Evolutionary conservation across 2,888 invertebrate species (phyloP).

Genomic region (Drosophila mayaguana): DNA sequence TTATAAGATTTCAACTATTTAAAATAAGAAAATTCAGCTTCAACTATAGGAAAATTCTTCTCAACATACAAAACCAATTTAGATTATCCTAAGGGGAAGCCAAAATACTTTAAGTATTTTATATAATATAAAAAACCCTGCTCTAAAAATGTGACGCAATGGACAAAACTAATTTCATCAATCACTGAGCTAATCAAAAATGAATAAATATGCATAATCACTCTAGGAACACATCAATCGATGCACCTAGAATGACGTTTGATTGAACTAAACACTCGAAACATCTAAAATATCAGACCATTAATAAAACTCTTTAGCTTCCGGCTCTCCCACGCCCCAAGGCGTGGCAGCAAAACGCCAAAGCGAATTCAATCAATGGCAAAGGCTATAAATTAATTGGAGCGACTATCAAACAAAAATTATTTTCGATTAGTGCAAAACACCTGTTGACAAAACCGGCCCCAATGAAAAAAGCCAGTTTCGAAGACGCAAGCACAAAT

Average conservation of each 20-base stretch:
- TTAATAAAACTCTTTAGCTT: conserved; percentile 28
- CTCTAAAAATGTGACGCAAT: not conserved
- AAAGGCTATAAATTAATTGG: conserved; percentile 71
- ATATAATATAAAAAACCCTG: not conserved
- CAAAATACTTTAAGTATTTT: not conserved
- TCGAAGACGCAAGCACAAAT: conserved; percentile 50
- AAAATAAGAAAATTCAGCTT: no score
- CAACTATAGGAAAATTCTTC: no score
- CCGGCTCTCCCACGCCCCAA: conserved; percentile 57
- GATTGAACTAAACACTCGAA: not conserved
- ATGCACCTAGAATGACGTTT: not conserved
- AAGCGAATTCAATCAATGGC: conserved; percentile 42
- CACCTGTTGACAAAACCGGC: conserved; percentile 74
- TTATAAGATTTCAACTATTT: not conserved
- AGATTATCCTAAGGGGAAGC: not conserved
- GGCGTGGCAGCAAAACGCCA: no score
- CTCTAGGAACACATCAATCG: not conserved
- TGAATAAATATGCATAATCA: not conserved
- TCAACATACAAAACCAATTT: not conserved
- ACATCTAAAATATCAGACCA: conserved; percentile 3
- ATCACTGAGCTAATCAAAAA: not conserved
- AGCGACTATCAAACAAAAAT: conserved; percentile 62
- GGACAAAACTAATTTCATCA: not conserved
- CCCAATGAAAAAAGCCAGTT: conserved; percentile 61
- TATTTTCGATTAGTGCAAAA: conserved; percentile 76